A percentile compares a stretch with the other conserved stretches of the same genome.
Conservation (phyloP, 2,797 vertebrate species). For the Manis crassicaudata region DNA sequence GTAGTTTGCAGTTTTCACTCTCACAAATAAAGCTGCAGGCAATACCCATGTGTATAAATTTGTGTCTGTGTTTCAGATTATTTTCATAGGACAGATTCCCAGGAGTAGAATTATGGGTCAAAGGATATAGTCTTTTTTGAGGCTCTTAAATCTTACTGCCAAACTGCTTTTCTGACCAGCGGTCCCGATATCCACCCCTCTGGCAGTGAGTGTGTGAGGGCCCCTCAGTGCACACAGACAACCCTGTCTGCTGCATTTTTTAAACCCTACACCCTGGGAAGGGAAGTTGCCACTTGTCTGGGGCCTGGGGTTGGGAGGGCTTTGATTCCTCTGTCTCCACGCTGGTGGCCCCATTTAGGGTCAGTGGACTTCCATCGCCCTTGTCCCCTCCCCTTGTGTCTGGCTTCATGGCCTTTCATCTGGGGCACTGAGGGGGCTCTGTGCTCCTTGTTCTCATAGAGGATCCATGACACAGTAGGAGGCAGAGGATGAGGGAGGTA, state of each 20-base stretch:
- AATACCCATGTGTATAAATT: neutral
- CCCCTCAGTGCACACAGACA: neutral
- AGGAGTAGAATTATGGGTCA: conserved; percentile 58
- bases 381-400: neutral
- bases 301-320: neutral
- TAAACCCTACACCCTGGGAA: neutral
- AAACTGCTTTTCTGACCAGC: neutral
- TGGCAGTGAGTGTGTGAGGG: accelerated
- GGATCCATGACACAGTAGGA: neutral
- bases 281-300: neutral
- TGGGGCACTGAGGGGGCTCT: neutral
- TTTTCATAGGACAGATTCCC: conserved; percentile 67
- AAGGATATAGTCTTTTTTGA: neutral
- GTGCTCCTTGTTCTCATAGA: neutral
- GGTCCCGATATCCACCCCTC: neutral
- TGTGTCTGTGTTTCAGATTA: conserved; percentile 19
- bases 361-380: neutral
- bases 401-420: neutral
- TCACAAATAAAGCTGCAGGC: neutral
- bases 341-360: conserved; percentile 6
- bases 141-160: conserved; percentile 8
- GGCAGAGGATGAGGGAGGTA: neutral
- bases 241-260: neutral
- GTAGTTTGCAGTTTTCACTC: conserved; percentile 33
- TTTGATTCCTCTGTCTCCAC: neutral